Evolutionary conservation across 2,888 invertebrate species (phyloP).

Genomic region (Tenthredo livida): DNA sequence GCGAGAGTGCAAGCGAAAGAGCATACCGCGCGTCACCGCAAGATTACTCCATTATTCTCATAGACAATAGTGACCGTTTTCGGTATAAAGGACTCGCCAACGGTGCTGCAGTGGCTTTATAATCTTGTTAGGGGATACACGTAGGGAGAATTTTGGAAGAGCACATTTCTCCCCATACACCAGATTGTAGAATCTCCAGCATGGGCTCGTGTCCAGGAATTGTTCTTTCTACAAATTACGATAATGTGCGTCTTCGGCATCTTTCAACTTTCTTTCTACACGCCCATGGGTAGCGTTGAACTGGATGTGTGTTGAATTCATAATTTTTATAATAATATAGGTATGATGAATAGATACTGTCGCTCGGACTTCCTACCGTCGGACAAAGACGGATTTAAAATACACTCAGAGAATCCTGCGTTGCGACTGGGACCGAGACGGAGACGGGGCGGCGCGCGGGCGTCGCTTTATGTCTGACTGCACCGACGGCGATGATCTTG

Average conservation of each 20-base stretch:
- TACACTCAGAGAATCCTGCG: background rate
- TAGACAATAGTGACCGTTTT: constrained; percentile 77
- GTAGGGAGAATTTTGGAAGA: background rate
- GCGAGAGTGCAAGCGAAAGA: background rate
- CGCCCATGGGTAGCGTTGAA: too few species aligned
- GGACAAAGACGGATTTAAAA: constrained; percentile 42
- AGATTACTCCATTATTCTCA: constrained; percentile 78
- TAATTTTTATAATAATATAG: background rate
- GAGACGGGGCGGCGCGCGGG: background rate
- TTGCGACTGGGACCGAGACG: background rate
- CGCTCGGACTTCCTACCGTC: background rate
- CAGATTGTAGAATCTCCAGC: background rate
- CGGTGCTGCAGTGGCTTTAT: constrained; percentile 15
- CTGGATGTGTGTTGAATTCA: background rate
- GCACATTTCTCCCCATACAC: background rate
- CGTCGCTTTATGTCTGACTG: constrained; percentile 45
- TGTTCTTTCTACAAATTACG: background rate
- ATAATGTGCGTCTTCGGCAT: background rate
- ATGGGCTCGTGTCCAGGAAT: background rate
- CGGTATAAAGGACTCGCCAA: constrained; percentile 63
- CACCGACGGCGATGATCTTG: constrained; percentile 39
- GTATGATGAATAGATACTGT: background rate
- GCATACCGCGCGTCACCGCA: constrained; percentile 75
- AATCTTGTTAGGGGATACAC: background rate
- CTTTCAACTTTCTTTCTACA: background rate